phyloP scores from a whole-genome alignment of 1,140 invertebrate genomes.

The Drosophila nigromelanica region DNA sequence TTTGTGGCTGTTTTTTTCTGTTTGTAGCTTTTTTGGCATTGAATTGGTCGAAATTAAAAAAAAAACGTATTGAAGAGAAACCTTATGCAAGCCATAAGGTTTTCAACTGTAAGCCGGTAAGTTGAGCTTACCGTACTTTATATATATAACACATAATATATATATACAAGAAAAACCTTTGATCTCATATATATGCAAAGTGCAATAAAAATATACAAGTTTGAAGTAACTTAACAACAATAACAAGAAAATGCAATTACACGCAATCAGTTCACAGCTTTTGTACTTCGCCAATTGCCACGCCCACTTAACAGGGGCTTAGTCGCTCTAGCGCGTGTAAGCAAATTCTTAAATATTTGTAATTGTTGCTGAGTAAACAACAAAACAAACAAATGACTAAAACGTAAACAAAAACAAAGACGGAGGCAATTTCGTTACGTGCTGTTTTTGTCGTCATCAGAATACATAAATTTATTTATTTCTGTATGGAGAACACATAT shows the following conservation, averaged over 20 bases:
- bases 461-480: constrained; percentile 1
- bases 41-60: constrained; percentile 35
- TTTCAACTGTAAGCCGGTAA: constrained; percentile 16
- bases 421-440: constrained; percentile 32
- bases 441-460: constrained; percentile 22
- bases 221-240: not conserved
- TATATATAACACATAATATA: not conserved
- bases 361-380: constrained; percentile 14
- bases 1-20: constrained; percentile 9
- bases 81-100: constrained; percentile 41
- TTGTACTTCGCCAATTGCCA: not conserved
- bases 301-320: not conserved
- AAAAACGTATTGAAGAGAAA: constrained; percentile 36
- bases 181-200: not conserved
- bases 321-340: constrained; percentile 8
- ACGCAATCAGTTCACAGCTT: constrained; percentile 4
- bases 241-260: constrained; percentile 8
- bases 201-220: constrained; percentile 9
- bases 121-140: not conserved
- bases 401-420: constrained; percentile 7
- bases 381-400: not conserved
- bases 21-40: constrained; percentile 17
- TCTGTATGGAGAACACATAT: constrained; percentile 6
- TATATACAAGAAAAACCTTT: not conserved
- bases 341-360: constrained; percentile 21